Conservation (phyloP, 1,140 invertebrate species). For the Oreohelix idahoensis region DNA sequence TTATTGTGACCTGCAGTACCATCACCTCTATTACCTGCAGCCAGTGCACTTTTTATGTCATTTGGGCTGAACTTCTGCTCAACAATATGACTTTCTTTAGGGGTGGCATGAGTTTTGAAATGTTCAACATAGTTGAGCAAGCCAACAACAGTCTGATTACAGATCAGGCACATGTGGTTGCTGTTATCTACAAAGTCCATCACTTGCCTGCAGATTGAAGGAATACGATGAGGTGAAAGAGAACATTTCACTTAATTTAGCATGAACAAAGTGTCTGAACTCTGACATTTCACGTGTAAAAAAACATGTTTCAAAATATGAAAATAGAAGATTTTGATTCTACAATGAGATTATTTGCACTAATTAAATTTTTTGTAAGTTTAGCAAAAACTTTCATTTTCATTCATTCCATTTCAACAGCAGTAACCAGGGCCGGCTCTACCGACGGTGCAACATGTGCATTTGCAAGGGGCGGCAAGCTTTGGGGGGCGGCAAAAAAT, state of each 20-base stretch:
- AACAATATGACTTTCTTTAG: constrained; percentile 8
- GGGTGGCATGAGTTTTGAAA: constrained; percentile 32
- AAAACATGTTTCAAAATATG: no score
- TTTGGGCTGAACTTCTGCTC: neutral
- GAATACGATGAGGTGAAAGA: neutral
- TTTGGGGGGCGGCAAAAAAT: no score
- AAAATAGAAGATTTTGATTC: neutral
- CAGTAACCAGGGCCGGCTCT: no score
- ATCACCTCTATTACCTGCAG: neutral
- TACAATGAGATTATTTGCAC: no score
- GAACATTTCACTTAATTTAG: neutral
- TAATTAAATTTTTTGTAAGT: no score
- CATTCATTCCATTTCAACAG: neutral
- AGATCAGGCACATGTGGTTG: constrained; percentile 86
- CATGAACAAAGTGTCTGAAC: neutral
- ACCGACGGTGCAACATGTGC: no score
- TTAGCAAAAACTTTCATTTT: neutral
- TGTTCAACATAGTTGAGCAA: constrained; percentile 87
- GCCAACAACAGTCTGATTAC: constrained; percentile 84
- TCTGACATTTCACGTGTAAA: neutral
- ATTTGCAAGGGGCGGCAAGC: no score
- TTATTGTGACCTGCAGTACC: neutral
- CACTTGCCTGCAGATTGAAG: neutral
- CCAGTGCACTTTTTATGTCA: neutral
- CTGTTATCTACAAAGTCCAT: constrained; percentile 51